Conservation (phyloP, 1,140 invertebrate species). For the Pseudomyrmex sp. region DNA sequence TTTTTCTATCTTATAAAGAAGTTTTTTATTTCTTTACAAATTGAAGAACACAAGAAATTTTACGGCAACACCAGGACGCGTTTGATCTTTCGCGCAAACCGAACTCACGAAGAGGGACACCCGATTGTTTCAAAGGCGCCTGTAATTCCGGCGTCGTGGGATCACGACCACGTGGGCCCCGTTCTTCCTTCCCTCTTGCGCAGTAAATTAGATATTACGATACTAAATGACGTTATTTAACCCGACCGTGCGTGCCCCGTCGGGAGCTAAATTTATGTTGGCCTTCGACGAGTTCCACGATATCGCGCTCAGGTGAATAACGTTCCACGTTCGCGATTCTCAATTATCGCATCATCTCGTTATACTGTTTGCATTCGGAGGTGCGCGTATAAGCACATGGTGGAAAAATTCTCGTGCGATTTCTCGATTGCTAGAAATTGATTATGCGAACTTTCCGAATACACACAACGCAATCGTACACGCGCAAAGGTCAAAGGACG, state of each 20-base stretch:
- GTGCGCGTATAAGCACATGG: no score
- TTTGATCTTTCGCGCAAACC: slow-evolving; percentile 32
- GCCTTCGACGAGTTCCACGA: slow-evolving; percentile 12
- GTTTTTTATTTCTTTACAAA: not conserved
- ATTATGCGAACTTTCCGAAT: no score
- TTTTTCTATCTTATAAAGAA: not conserved
- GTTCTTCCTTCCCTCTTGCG: slow-evolving; percentile 38
- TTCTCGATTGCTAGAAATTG: not conserved
- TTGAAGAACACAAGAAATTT: not conserved
- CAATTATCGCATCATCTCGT: no score
- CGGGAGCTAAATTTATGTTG: slow-evolving; percentile 60
- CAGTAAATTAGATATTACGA: slow-evolving; percentile 73
- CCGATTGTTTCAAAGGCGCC: slow-evolving; percentile 66
- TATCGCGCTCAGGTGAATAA: not conserved
- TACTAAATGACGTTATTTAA: slow-evolving; percentile 75
- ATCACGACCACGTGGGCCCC: slow-evolving; percentile 68
- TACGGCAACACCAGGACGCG: not conserved
- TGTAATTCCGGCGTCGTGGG: slow-evolving; percentile 70
- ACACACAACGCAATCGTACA: no score
- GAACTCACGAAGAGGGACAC: slow-evolving; percentile 46
- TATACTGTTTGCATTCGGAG: no score
- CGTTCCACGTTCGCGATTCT: slow-evolving; percentile 2
- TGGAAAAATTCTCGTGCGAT: not conserved
- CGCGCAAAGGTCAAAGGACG: slow-evolving; percentile 58
- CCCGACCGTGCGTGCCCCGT: slow-evolving; percentile 33